A percentile compares a stretch with the other conserved stretches of the same genome.
phyloP scores from a whole-genome alignment of 2,113 vertebrate genomes.

The Heterochromis multidens region DNA sequence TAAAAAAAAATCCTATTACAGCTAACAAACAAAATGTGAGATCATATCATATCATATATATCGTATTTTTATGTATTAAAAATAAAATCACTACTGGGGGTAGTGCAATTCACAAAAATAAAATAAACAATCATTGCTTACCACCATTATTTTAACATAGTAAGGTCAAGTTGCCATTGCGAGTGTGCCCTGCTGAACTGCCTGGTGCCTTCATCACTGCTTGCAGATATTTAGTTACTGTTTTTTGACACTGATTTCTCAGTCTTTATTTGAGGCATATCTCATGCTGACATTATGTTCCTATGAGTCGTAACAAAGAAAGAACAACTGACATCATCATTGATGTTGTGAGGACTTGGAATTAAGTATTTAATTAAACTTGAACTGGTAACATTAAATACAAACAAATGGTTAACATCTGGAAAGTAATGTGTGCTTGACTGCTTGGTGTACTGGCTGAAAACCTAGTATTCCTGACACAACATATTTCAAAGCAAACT shows the following conservation, averaged over 20 bases:
- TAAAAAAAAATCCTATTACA: no score
- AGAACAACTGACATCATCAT: background rate
- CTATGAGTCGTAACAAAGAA: background rate
- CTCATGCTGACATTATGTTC: background rate
- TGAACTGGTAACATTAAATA: background rate
- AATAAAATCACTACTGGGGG: no score
- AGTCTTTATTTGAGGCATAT: background rate
- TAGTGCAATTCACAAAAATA: no score
- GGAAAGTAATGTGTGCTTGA: background rate
- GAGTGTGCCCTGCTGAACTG: background rate
- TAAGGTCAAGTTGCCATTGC: no score
- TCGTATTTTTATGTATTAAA: no score
- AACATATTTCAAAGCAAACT: background rate
- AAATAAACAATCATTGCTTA: no score
- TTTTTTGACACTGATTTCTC: background rate
- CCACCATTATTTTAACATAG: no score
- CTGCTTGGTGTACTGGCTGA: background rate
- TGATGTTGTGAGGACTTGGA: background rate
- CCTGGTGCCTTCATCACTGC: background rate
- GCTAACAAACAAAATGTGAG: no score
- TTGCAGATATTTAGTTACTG: background rate
- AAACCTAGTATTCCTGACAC: background rate
- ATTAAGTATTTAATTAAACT: background rate
- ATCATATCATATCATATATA: no score
- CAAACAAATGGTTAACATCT: background rate